These are phyloP conservation scores for Brienomyrus brachyistius DNA, from an alignment of 2,113 vertebrate genomes.

Conservation along the genomic window DNA sequence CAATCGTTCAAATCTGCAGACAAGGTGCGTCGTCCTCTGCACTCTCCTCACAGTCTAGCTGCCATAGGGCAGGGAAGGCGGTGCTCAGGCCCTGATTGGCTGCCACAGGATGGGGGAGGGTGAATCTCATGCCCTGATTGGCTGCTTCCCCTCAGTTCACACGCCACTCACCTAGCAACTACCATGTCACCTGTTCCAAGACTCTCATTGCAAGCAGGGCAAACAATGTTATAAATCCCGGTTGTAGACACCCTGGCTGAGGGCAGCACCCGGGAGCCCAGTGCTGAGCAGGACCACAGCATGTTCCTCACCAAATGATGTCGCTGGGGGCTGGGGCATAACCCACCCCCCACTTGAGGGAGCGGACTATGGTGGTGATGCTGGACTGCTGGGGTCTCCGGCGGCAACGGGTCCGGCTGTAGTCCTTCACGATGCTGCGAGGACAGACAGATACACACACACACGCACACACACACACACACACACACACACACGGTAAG, in stretches of 20 bases:
- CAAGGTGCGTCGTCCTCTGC: not conserved
- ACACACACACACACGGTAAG: not conserved
- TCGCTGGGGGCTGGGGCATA: slow-evolving; percentile 84
- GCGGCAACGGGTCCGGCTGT: slow-evolving; percentile 62
- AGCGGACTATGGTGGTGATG: slow-evolving; percentile 78
- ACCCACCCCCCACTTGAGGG: slow-evolving; percentile 72
- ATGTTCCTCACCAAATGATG: slow-evolving; percentile 79
- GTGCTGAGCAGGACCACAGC: not conserved
- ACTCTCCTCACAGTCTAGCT: not conserved
- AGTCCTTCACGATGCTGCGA: slow-evolving; percentile 80
- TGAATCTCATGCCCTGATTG: not conserved
- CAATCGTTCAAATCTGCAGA: not conserved
- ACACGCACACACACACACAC: not conserved
- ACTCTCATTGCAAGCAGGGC: not conserved
- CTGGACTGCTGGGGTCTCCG: slow-evolving; percentile 81
- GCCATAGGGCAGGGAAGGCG: not conserved
- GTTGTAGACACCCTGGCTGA: not conserved
- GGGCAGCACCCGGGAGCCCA: not conserved
- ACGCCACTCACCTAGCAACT: not conserved
- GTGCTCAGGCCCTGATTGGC: not conserved
- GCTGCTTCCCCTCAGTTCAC: not conserved
- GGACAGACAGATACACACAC: not conserved
- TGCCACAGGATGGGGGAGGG: not conserved
- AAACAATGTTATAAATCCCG: not conserved
- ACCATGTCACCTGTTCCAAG: not conserved